phyloP scores from a whole-genome alignment of 2,113 vertebrate genomes.

The Datnioides undecimradiatus region DNA sequence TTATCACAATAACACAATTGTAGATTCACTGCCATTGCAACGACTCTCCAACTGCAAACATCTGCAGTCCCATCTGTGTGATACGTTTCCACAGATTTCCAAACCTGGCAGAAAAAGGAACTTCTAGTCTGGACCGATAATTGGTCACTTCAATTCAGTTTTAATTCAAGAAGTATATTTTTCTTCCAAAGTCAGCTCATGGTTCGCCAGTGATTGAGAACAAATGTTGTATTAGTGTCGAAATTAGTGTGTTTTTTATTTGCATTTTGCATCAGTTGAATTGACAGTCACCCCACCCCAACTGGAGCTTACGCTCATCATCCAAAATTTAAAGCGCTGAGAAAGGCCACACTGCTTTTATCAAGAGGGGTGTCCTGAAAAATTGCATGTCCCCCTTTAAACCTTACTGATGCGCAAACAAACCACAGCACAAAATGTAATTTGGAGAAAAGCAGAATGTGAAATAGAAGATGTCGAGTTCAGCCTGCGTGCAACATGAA shows the following conservation, averaged over 20 bases:
- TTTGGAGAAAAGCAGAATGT: constrained; percentile 26
- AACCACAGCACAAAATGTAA: constrained; percentile 19
- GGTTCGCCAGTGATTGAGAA: constrained; percentile 26
- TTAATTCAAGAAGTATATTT: constrained; percentile 34
- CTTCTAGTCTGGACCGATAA: constrained; percentile 3
- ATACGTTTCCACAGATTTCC: constrained; percentile 9
- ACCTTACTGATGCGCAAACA: constrained; percentile 23
- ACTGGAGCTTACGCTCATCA: constrained; percentile 11
- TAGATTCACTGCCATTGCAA: not conserved
- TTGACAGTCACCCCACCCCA: constrained; percentile 7
- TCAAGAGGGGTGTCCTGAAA: constrained; percentile 10
- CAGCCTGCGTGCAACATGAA: constrained; percentile 25
- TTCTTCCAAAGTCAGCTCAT: constrained; percentile 10
- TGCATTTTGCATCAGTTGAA: constrained; percentile 26
- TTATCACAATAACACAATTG: constrained; percentile 26
- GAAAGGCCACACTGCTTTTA: constrained; percentile 12
- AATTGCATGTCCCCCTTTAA: not conserved
- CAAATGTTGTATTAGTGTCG: constrained; percentile 30
- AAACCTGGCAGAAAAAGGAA: constrained; percentile 20
- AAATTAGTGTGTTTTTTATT: constrained; percentile 40
- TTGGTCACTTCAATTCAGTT: constrained; percentile 28
- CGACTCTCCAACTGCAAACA: constrained; percentile 29
- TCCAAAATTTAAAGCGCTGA: constrained; percentile 23
- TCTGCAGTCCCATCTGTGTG: constrained; percentile 41
- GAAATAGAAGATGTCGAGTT: constrained; percentile 58